Evolutionary conservation across 2,113 vertebrate species (phyloP).

Genomic region (Euleptes europaea): DNA sequence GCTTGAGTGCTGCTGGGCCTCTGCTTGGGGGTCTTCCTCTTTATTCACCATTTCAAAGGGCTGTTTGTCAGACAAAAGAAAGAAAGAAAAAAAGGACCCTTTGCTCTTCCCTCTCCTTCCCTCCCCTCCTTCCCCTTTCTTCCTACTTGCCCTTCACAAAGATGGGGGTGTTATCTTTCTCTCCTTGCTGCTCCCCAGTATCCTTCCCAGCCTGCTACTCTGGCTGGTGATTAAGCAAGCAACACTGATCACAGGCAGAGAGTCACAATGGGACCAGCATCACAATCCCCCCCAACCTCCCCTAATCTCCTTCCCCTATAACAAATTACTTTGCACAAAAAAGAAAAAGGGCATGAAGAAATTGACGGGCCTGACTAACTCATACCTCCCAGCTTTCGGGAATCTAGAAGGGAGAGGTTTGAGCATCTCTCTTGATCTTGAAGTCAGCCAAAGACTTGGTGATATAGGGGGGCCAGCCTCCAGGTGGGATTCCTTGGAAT

Average conservation of each 20-base stretch:
- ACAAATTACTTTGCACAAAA: background rate
- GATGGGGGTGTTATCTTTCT: background rate
- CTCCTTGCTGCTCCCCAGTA: background rate
- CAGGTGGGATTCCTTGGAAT: too few species aligned
- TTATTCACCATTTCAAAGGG: conserved; percentile 27
- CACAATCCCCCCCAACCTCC: conserved; percentile 10
- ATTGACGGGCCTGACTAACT: background rate
- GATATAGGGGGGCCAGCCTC: too few species aligned
- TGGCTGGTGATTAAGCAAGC: background rate
- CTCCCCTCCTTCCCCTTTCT: background rate
- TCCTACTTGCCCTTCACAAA: background rate
- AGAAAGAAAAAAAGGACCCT: background rate
- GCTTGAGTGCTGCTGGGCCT: background rate
- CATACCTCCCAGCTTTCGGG: background rate
- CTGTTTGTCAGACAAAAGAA: background rate
- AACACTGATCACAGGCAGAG: background rate
- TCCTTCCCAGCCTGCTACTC: conserved; percentile 5
- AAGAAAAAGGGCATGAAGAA: background rate
- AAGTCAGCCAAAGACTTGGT: too few species aligned
- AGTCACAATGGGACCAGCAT: conserved; percentile 26
- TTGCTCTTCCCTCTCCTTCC: too few species aligned
- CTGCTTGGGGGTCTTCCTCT: background rate
- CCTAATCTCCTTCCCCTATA: background rate
- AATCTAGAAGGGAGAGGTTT: background rate
- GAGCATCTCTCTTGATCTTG: background rate